Percentiles rank a stretch among this genome's conserved stretches.
phyloP scores from a whole-genome alignment of 1,140 invertebrate species.

The Pentalonia nigronervosa region DNA sequence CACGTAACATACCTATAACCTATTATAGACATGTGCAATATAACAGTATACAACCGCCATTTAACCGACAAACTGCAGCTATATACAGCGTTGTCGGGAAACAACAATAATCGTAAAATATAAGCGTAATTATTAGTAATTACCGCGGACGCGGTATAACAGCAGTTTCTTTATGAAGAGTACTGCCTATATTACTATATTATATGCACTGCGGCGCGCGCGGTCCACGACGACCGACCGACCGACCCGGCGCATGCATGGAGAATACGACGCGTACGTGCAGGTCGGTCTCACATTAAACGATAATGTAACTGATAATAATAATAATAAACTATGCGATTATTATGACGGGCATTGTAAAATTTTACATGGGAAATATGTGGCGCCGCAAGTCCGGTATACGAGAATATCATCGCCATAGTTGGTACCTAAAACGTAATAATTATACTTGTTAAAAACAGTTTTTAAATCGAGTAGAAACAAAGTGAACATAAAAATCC shows the following conservation, averaged over 20 bases:
- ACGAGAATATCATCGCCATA: neutral
- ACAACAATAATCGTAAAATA: conserved; percentile 9
- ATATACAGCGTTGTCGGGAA: neutral
- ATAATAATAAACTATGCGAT: neutral
- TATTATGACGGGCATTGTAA: neutral
- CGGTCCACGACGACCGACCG: neutral
- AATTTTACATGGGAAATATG: neutral
- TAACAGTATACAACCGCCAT: neutral
- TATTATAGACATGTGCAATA: neutral
- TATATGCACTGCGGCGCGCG: neutral
- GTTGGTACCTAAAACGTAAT: neutral
- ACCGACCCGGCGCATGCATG: too few species aligned
- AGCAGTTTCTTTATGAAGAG: neutral
- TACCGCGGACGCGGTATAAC: neutral
- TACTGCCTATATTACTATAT: too few species aligned
- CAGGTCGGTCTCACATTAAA: conserved; percentile 8
- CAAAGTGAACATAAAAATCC: neutral
- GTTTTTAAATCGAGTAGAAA: neutral
- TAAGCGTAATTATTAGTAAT: conserved; percentile 3
- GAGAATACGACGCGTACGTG: neutral
- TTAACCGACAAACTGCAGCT: neutral
- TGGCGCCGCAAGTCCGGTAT: neutral
- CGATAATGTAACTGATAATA: neutral
- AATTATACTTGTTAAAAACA: neutral
- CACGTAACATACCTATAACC: neutral